Base-by-base conservation (phyloP, 2,888 invertebrate genomes). In the Eledone cirrhosa region DNA sequence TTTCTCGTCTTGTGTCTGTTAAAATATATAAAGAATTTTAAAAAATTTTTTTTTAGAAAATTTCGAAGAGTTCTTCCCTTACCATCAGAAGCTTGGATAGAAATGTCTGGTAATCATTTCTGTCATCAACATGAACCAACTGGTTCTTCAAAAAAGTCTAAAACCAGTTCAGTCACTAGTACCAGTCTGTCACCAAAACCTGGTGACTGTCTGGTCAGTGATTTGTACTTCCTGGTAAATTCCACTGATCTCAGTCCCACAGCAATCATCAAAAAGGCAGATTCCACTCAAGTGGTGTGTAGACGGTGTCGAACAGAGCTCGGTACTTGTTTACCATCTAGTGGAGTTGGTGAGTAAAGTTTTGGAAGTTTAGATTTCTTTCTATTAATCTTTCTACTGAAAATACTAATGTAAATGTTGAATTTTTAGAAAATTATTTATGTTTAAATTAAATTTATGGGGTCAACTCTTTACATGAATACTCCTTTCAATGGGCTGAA, bases 61-160 rank as follows among this genome's bases (percentile, higher is more conserved):
- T 76, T 76, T 47, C 76, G 16, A 27, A 33, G 76, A 3, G 76
- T 76, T 48, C 76, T 76, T 76, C 76, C 76, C 8, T 24, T 76
- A 22, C 76, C 76, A 19, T 76, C 76, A 76, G 76, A 76, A 76
- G 47, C 76, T 0, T 76, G 76, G 76, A 27, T 29, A 22, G 76
- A 76, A 76, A 76, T 76, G 76, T 24, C 29, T 29, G 48, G 47
- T 3, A 76, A 76, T 14, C 47, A 47, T 48, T 76, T 76, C 48
- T 76, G 76, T 19, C 76, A 76, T 76, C 29, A 31, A 33, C 72
- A 33, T 41, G 33, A 72, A n/a, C 29, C 69, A 4, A 22, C 13
- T 22, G 13, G n/a, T 11, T 41, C 33, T 41, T n/a, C 13, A 24
- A 72, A 72, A 13, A 72, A 31, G 1, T n/a, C 33, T 41, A 41